Percentiles rank a stretch among this genome's conserved stretches.
These are phyloP conservation scores for Platypus cylindrus DNA, from an alignment of 2,888 invertebrate genomes.

Conservation along the genomic window DNA sequence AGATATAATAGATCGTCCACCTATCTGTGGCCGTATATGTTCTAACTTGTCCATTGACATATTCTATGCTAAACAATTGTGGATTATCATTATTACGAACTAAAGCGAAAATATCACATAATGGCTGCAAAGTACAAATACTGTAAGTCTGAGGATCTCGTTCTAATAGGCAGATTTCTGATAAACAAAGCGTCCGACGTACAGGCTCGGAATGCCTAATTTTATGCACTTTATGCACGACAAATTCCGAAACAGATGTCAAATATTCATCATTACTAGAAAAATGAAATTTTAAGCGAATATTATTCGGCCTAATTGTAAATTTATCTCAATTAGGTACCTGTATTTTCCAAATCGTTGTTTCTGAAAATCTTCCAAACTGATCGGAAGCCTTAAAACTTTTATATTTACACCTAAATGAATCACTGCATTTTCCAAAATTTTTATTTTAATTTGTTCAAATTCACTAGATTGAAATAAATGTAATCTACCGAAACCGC, in stretches of 20 bases:
- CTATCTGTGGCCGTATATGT: conserved; percentile 86
- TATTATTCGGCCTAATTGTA: not conserved
- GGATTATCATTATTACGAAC: conserved; percentile 83
- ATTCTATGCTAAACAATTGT: conserved; percentile 88
- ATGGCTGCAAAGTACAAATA: conserved; percentile 73
- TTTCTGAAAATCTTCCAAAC: conserved; percentile 72
- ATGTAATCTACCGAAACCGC: conserved; percentile 84
- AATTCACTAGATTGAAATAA: conserved; percentile 76
- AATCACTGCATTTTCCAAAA: conserved; percentile 68
- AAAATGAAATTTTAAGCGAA: conserved; percentile 7
- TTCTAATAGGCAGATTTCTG: conserved; percentile 91
- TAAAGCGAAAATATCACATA: conserved; percentile 80
- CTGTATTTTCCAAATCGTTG: conserved; percentile 88
- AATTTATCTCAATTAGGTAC: conserved; percentile 38
- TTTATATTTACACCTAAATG: conserved; percentile 76
- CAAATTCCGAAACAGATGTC: conserved; percentile 93
- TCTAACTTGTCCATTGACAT: conserved; percentile 78
- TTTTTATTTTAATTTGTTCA: conserved; percentile 76
- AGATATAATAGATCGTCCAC: no score
- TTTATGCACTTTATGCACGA: conserved; percentile 82
- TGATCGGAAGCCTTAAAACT: conserved; percentile 63
- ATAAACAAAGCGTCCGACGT: conserved; percentile 80
- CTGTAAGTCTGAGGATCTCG: conserved; percentile 95
- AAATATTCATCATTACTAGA: conserved; percentile 84
- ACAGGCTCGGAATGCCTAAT: conserved; percentile 73